These are phyloP conservation scores for Cosmopolites sordidus DNA, from an alignment of 2,888 invertebrate genomes.

Conservation along the genomic window DNA sequence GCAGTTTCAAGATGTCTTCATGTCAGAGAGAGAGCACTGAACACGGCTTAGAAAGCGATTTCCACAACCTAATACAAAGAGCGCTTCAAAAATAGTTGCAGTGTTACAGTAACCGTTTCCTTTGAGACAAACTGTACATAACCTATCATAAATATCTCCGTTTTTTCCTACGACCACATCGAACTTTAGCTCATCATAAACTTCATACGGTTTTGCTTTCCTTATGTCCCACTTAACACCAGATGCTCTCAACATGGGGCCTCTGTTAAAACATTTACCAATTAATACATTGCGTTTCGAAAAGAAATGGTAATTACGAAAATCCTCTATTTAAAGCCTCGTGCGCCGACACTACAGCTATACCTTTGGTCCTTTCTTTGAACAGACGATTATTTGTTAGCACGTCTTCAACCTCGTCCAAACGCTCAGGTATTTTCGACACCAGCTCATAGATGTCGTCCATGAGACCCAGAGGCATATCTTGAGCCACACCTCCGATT, in stretches of 20 bases:
- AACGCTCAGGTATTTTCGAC: conserved; percentile 63
- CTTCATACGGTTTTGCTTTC: conserved; percentile 78
- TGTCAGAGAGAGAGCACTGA: no score
- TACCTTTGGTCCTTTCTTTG: conserved; percentile 64
- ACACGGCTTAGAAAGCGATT: no score
- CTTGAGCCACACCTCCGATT: conserved; percentile 75
- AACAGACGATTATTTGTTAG: conserved; percentile 72
- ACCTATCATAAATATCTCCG: conserved; percentile 75
- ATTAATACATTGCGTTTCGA: not conserved
- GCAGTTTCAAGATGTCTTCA: no score
- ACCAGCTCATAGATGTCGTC: conserved; percentile 74
- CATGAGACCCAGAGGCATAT: conserved; percentile 70
- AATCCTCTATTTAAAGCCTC: conserved; percentile 62
- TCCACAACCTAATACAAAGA: no score
- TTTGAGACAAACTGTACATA: no score
- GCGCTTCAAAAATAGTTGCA: no score
- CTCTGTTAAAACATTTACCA: conserved; percentile 46
- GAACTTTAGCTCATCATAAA: conserved; percentile 77
- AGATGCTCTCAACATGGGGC: conserved; percentile 73
- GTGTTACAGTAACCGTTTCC: no score
- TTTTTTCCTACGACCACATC: conserved; percentile 76
- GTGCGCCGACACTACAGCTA: conserved; percentile 68
- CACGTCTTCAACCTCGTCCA: conserved; percentile 82
- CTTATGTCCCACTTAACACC: conserved; percentile 88
- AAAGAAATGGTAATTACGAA: conserved; percentile 32